A percentile compares a stretch with the other conserved stretches of the same genome.
Evolutionary conservation across 2,113 vertebrate genomes (phyloP).

Genomic region (Thalassoma bifasciatum): DNA sequence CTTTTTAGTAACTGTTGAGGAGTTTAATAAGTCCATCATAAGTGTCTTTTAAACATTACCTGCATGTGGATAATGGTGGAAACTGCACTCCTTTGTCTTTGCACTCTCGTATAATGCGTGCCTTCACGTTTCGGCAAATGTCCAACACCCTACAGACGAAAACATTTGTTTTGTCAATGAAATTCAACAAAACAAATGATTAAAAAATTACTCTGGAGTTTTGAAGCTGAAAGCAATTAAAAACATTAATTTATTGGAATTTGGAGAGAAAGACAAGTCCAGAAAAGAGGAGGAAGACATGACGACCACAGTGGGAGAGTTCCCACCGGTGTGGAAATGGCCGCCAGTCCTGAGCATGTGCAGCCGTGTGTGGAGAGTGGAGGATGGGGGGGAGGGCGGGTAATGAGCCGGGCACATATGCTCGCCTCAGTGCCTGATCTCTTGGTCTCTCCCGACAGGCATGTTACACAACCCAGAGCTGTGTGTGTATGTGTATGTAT

Average conservation of each 20-base stretch:
- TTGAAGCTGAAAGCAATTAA: constrained; percentile 1
- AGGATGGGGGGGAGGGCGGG: constrained; percentile 70
- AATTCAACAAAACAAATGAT: neutral
- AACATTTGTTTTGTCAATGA: neutral
- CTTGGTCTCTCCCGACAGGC: constrained; percentile 76
- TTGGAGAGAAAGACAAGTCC: constrained; percentile 22
- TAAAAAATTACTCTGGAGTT: neutral
- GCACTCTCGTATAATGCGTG: constrained; percentile 92
- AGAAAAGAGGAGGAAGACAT: constrained; percentile 39
- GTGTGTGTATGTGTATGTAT: too few species aligned
- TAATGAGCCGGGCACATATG: constrained; percentile 80
- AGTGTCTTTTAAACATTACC: constrained; percentile 78
- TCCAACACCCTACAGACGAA: constrained; percentile 89
- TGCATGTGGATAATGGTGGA: constrained; percentile 92
- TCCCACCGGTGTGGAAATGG: constrained; percentile 75
- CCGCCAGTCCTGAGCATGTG: constrained; percentile 75
- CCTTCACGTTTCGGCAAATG: constrained; percentile 97
- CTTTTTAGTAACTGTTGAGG: too few species aligned
- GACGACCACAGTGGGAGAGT: constrained; percentile 61
- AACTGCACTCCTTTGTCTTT: constrained; percentile 98
- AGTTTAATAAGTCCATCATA: neutral
- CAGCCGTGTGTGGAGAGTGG: constrained; percentile 73
- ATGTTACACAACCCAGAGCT: constrained; percentile 70
- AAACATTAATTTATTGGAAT: constrained; percentile 6
- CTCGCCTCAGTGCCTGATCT: constrained; percentile 78